A percentile compares a stretch with the other conserved stretches of the same genome.
phyloP scores from a whole-genome alignment of 2,113 vertebrate genomes.

The Xiphias gladius region DNA sequence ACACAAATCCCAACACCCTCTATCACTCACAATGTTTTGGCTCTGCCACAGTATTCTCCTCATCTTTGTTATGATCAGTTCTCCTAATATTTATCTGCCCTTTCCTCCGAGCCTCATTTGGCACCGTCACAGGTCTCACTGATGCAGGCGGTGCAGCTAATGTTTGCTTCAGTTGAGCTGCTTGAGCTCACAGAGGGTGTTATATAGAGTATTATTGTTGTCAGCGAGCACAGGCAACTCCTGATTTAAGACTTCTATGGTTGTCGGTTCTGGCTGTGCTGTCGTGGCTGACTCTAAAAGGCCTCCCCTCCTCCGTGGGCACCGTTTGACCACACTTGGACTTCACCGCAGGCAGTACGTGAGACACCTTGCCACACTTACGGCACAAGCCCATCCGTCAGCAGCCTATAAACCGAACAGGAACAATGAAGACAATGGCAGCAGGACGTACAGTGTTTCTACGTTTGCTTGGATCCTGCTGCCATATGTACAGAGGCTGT shows the following conservation, averaged over 20 bases:
- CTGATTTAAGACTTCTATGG: conserved; percentile 29
- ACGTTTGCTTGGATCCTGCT: conserved; percentile 21
- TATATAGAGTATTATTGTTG: not conserved
- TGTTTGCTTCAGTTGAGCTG: conserved; percentile 2
- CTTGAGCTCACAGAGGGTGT: not conserved
- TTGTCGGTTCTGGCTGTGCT: conserved; percentile 4
- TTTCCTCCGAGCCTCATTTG: not conserved
- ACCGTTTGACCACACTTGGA: conserved; percentile 15
- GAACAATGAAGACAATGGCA: conserved; percentile 65
- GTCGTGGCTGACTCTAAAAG: conserved; percentile 5
- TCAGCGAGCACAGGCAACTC: conserved; percentile 1
- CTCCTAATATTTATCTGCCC: not conserved
- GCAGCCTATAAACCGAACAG: conserved; percentile 45
- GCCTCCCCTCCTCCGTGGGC: not conserved
- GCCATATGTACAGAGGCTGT: conserved; percentile 75
- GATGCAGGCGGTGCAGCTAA: conserved; percentile 19
- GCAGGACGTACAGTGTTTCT: conserved; percentile 47
- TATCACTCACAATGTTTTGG: not conserved
- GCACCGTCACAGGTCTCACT: conserved; percentile 4
- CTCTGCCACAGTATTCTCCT: not conserved
- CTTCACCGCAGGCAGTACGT: conserved; percentile 25
- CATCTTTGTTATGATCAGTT: not conserved
- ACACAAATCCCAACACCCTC: not conserved
- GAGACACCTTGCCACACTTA: conserved; percentile 32
- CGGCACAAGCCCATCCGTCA: conserved; percentile 41